Evolutionary conservation across 2,888 invertebrate species (phyloP), one percentile per base, ranked within the genome.

Genomic region (Patella caerulea): DNA sequence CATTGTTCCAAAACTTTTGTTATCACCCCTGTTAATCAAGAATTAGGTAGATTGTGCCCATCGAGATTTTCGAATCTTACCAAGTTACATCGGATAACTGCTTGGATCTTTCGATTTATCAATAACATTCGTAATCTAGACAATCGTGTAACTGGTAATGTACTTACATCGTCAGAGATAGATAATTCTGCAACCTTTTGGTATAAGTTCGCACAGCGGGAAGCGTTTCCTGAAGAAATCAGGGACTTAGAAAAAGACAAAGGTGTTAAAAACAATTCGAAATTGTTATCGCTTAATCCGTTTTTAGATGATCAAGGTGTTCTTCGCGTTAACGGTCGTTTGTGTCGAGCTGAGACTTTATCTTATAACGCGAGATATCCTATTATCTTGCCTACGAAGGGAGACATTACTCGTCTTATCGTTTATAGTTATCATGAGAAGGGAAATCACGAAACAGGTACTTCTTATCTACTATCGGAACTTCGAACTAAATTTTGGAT

Each of bases 401-500:
- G 59, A 56, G 71, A 55, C 53, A 45, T 81, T 4, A 82, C 81
- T 56, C 74, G 76, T 53, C 74, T 81, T 5, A 65, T 81, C 15
- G 56, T 81, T 11, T 72, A 34, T 17, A 19, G 73, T 45, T 34
- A 78, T 71, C 81, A 81, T 69, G 74, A 72, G 14, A 15, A 74
- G 24, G 76, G 75, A 24, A 55, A 72, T 53, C 79, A 78, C 52
- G 54, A 59, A 14, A 69, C 34, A 5, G 80, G 81, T 17, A 76
- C 81, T 55, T 78, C n/a, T n/a, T n/a, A 78, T 19, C 34, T 69
- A 14, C 56, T 81, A 14, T 69, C 74, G 34, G 59, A 52, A 11
- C 15, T 81, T 17, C 76, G 75, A 11, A n/a, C 78, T 15, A 65
- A 76, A 55, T 82, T 72, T 72, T 79, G 78, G 81, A 78, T 82